Evolutionary conservation across 2,888 invertebrate species (phyloP).

Genomic region (Hylaea fasciaria): DNA sequence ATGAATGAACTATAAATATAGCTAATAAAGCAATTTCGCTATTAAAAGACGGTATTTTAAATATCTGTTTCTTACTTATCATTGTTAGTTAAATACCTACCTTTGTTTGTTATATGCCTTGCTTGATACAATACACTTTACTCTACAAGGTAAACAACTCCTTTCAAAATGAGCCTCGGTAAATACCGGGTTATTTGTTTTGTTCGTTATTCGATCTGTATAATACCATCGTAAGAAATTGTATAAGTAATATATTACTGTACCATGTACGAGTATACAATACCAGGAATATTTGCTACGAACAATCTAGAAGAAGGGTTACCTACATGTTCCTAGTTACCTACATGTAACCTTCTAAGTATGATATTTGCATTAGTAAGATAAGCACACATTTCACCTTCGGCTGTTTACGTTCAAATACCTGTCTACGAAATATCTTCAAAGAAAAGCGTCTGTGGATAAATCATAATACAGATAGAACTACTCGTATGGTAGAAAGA

Average conservation of each 20-base stretch:
- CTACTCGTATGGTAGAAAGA: background rate
- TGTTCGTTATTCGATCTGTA: background rate
- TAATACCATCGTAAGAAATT: no score
- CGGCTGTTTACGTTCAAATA: background rate
- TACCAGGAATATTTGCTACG: background rate
- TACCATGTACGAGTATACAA: no score
- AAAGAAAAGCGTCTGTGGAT: background rate
- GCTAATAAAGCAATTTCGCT: no score
- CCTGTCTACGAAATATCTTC: background rate
- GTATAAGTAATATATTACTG: no score
- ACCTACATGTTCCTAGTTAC: no score
- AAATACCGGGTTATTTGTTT: slow-evolving; percentile 1
- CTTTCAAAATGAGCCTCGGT: slow-evolving; percentile 1
- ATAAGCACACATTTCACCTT: background rate
- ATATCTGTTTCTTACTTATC: no score
- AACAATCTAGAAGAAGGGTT: background rate
- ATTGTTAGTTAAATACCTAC: no score
- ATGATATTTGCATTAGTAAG: background rate
- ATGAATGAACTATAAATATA: no score
- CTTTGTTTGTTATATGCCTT: no score
- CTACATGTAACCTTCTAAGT: background rate
- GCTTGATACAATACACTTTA: background rate
- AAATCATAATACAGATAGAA: background rate
- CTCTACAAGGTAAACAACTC: slow-evolving; percentile 9
- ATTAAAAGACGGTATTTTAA: background rate